These are phyloP conservation scores for Rhynchophorus ferrugineus DNA, from an alignment of 1,140 invertebrate genomes.

Conservation along the genomic window DNA sequence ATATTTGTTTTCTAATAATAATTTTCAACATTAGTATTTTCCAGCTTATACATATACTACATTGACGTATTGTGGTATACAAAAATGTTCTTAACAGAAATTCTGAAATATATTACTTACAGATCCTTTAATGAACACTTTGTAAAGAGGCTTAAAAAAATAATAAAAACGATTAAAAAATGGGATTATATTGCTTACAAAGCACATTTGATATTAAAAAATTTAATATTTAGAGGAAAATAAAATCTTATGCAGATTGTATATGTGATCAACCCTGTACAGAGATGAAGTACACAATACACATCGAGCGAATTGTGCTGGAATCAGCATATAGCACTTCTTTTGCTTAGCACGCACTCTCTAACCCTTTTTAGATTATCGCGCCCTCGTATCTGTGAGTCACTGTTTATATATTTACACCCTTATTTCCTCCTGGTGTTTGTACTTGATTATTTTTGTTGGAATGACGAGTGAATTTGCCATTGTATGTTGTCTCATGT, in stretches of 20 bases:
- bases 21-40: no score
- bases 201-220: no score
- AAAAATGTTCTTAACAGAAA: no score
- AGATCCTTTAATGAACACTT: no score
- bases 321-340: conserved; percentile 13
- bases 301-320: conserved; percentile 3
- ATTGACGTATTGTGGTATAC: no score
- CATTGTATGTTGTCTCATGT: background rate
- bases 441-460: conserved; percentile 21
- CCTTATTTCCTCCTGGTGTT: conserved; percentile 19
- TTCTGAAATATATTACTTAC: no score
- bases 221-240: background rate
- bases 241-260: background rate
- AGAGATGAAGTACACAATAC: background rate
- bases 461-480: background rate
- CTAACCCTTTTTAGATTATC: conserved; percentile 24
- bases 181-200: no score
- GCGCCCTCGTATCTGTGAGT: conserved; percentile 20
- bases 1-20: no score
- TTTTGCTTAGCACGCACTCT: conserved; percentile 10
- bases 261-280: background rate
- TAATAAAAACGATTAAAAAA: no score
- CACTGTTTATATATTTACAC: conserved; percentile 25
- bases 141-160: no score
- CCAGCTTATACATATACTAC: no score